Conservation (phyloP, 2,888 invertebrate species). For the Argynnis bischoffii region DNA sequence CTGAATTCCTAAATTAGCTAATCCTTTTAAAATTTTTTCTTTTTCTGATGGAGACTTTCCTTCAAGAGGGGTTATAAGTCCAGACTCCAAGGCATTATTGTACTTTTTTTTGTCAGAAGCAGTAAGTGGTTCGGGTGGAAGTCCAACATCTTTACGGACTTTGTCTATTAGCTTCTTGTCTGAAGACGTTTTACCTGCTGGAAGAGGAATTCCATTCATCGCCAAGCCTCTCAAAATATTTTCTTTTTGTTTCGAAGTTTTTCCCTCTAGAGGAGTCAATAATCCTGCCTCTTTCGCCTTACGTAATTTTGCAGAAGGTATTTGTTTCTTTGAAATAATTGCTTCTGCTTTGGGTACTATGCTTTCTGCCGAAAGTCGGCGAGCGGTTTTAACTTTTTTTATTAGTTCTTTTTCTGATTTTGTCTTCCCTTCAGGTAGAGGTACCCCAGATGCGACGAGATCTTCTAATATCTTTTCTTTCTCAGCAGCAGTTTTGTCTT, state of each 20-base stretch:
- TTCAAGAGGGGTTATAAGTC: conserved; percentile 39
- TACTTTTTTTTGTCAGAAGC: conserved; percentile 40
- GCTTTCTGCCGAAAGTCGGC: conserved; percentile 25
- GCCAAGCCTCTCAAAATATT: conserved; percentile 43
- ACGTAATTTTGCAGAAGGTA: conserved; percentile 22
- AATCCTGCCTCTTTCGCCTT: conserved; percentile 30
- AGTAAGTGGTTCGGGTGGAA: conserved; percentile 48
- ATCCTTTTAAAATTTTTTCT: conserved; percentile 37
- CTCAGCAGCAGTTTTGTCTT: conserved; percentile 43
- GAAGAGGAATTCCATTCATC: conserved; percentile 40
- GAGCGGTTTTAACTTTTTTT: conserved; percentile 34
- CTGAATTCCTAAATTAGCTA: conserved; percentile 42
- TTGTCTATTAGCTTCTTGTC: conserved; percentile 37
- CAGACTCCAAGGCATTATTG: conserved; percentile 38
- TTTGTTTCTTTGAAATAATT: conserved; percentile 41
- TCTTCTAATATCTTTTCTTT: conserved; percentile 47
- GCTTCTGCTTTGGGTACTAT: conserved; percentile 43
- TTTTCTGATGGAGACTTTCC: conserved; percentile 44
- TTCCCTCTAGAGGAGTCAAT: conserved; percentile 42
- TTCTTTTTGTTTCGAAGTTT: conserved; percentile 43
- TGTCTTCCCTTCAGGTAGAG: conserved; percentile 42
- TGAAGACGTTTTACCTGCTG: conserved; percentile 39
- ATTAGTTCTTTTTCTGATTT: conserved; percentile 43
- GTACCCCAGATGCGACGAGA: conserved; percentile 35
- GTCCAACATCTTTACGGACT: conserved; percentile 42